Evolutionary conservation across 2,888 invertebrate species (phyloP).

Genomic region (Drosophila setosimentum): DNA sequence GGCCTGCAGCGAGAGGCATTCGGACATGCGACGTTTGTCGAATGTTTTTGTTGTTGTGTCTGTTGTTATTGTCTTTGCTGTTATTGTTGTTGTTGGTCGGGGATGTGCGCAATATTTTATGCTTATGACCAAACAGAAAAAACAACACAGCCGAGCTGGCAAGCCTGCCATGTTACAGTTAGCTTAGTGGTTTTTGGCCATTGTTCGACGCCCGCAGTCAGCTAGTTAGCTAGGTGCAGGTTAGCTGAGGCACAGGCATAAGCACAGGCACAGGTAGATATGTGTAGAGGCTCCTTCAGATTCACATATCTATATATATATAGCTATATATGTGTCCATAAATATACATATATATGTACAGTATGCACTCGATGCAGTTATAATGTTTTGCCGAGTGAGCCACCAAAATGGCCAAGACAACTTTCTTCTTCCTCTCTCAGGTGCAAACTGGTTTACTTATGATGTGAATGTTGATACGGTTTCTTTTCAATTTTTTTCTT

Average conservation of each 20-base stretch:
- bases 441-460: conserved; percentile 81
- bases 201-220: conserved; percentile 74
- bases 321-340: conserved; percentile 9
- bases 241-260: conserved; percentile 18
- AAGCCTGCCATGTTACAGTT: conserved; percentile 73
- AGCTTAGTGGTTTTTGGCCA: conserved; percentile 63
- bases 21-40: conserved; percentile 63
- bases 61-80: conserved; percentile 9
- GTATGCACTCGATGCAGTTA: conserved; percentile 62
- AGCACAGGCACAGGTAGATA: conserved; percentile 6
- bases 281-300: conserved; percentile 57
- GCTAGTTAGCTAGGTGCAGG: conserved; percentile 50
- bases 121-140: conserved; percentile 69
- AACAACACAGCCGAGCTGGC: conserved; percentile 13
- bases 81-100: conserved; percentile 10
- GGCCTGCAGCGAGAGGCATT: conserved; percentile 68
- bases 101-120: conserved; percentile 79
- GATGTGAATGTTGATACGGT: conserved; percentile 80
- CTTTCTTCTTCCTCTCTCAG: conserved; percentile 81
- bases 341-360: conserved; percentile 40
- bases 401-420: conserved; percentile 80
- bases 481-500: conserved; percentile 69
- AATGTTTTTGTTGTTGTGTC: conserved; percentile 41
- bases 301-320: conserved; percentile 27
- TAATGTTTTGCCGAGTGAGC: conserved; percentile 57